Percentiles rank a stretch among this genome's conserved stretches.
Conservation (phyloP, 1,140 invertebrate genomes). For the Hypothenemus hampei region DNA sequence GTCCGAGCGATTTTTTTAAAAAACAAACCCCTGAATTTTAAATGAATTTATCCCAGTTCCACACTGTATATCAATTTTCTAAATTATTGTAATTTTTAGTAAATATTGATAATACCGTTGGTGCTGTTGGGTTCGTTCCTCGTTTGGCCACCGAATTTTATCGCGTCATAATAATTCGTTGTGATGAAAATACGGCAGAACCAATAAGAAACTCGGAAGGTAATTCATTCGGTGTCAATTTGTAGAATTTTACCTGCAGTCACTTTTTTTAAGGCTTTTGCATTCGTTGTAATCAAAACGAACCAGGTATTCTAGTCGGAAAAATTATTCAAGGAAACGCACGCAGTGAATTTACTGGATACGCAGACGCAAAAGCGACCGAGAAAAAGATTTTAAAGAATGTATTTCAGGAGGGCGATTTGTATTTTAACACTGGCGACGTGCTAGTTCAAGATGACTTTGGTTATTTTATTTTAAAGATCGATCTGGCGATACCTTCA, state of each 20-base stretch:
- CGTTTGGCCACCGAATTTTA: slow-evolving; percentile 59
- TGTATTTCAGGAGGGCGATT: slow-evolving; percentile 83
- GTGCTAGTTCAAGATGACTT: slow-evolving; percentile 85
- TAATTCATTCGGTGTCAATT: neutral
- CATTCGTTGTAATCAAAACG: slow-evolving; percentile 68
- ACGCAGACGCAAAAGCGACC: slow-evolving; percentile 83
- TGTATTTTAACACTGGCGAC: slow-evolving; percentile 90
- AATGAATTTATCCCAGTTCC: neutral
- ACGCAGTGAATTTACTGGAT: slow-evolving; percentile 70
- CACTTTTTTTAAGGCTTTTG: slow-evolving; percentile 51
- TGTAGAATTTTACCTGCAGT: neutral
- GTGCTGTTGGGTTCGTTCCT: slow-evolving; percentile 91
- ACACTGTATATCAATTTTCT: neutral
- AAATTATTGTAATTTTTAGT: slow-evolving; percentile 60
- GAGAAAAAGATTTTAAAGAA: slow-evolving; percentile 86
- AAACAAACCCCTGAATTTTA: too few relatives aligned
- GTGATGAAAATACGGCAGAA: slow-evolving; percentile 76
- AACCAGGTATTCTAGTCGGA: slow-evolving; percentile 67
- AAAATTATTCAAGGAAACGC: slow-evolving; percentile 73
- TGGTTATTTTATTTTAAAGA: slow-evolving; percentile 96
- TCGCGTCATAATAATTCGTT: slow-evolving; percentile 70
- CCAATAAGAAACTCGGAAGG: slow-evolving; percentile 69
- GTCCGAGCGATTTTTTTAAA: too few relatives aligned
- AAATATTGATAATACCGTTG: slow-evolving; percentile 82
- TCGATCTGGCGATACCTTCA: slow-evolving; percentile 92